A percentile compares a stretch with the other conserved stretches of the same genome.
Conservation (phyloP, 2,797 vertebrate species). For the Periophthalmus magnuspinnatus region DNA sequence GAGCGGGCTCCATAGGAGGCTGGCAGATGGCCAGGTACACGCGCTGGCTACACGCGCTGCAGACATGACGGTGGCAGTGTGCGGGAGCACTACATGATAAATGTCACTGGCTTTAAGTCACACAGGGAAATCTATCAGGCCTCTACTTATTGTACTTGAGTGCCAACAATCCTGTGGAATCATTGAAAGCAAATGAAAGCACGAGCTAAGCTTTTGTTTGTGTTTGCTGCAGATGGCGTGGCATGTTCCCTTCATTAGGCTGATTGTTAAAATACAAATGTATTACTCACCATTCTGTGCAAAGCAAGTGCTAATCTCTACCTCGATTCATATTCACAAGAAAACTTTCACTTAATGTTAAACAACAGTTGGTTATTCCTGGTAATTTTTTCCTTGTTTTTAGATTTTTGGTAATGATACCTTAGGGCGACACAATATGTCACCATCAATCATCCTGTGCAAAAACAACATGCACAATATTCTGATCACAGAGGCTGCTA, state of each 20-base stretch:
- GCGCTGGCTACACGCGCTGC: constrained; percentile 13
- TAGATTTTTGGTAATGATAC: constrained; percentile 11
- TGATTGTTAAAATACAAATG: constrained; percentile 32
- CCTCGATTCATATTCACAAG: neutral
- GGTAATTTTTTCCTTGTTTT: constrained; percentile 5
- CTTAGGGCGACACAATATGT: constrained; percentile 12
- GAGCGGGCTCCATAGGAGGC: constrained; percentile 65
- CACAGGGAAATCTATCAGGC: constrained; percentile 45
- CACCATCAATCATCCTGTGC: constrained; percentile 8
- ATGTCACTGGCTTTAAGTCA: constrained; percentile 57
- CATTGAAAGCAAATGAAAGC: constrained; percentile 23
- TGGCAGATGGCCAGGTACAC: constrained; percentile 73
- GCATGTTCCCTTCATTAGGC: constrained; percentile 10
- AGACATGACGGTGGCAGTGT: constrained; percentile 16
- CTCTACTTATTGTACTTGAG: constrained; percentile 39
- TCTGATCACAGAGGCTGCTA: constrained; percentile 2
- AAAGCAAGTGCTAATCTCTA: constrained; percentile 9
- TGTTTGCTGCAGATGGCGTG: constrained; percentile 12
- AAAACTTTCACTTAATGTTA: constrained; percentile 10
- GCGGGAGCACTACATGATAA: constrained; percentile 56
- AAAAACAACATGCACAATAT: constrained; percentile 10
- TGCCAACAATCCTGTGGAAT: constrained; percentile 36
- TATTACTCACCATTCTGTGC: constrained; percentile 9
- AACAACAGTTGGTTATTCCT: constrained; percentile 7
- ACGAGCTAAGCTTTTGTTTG: constrained; percentile 29